Percentiles rank a stretch among this genome's conserved stretches.
Evolutionary conservation across 2,888 invertebrate genomes (phyloP).

Genomic region (Papilio demoleus): DNA sequence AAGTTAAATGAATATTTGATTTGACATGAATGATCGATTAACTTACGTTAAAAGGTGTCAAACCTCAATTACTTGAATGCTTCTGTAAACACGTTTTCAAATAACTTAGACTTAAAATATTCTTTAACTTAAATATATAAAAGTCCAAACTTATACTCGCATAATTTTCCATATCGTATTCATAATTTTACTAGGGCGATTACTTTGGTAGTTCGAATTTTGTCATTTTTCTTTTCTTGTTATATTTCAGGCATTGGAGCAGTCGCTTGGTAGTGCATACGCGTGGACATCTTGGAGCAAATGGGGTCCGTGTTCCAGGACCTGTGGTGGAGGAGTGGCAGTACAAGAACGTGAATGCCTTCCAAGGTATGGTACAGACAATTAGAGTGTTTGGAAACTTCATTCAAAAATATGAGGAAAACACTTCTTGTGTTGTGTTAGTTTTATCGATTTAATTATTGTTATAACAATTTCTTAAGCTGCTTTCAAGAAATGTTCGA

Average conservation of each 20-base stretch:
- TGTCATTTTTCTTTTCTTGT: neutral
- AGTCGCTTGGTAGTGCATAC: conserved; percentile 50
- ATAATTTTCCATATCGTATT: too few species aligned
- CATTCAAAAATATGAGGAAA: too few species aligned
- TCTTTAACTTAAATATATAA: too few species aligned
- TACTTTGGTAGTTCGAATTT: neutral
- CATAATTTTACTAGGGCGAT: too few species aligned
- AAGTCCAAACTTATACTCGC: too few species aligned
- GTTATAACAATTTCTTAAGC: too few species aligned
- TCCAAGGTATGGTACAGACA: conserved; percentile 58
- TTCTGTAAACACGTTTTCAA: neutral
- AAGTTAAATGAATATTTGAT: neutral
- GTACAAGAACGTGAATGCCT: conserved; percentile 88
- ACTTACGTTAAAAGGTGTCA: neutral
- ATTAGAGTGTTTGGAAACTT: too few species aligned
- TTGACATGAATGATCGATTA: conserved; percentile 9
- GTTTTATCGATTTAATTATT: too few species aligned
- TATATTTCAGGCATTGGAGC: conserved; percentile 47
- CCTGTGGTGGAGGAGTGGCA: conserved; percentile 90
- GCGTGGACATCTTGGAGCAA: conserved; percentile 88
- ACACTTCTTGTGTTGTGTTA: too few species aligned
- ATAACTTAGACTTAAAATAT: neutral
- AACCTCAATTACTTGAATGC: neutral
- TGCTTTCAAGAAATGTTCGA: too few species aligned
- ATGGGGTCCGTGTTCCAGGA: conserved; percentile 89